These are phyloP conservation scores for Cerceris rybyensis DNA, from an alignment of 2,888 invertebrate species.

Conservation along the genomic window DNA sequence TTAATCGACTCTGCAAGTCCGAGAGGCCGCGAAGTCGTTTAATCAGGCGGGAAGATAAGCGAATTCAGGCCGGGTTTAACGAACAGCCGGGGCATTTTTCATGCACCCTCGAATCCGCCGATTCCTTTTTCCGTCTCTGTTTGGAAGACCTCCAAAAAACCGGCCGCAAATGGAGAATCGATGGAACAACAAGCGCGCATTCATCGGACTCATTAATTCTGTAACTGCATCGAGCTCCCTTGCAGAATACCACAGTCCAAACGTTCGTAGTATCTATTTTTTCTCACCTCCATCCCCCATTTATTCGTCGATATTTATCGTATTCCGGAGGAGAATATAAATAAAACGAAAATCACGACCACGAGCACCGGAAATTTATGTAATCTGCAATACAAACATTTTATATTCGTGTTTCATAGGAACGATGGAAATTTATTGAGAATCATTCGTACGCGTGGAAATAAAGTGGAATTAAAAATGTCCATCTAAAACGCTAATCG, in stretches of 20 bases:
- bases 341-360: slow-evolving; percentile 12
- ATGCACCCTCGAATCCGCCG: slow-evolving; percentile 34
- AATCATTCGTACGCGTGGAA: too few species aligned
- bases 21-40: too few species aligned
- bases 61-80: not conserved
- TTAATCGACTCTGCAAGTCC: too few species aligned
- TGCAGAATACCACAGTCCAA: slow-evolving; percentile 4
- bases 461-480: too few species aligned
- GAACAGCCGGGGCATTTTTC: slow-evolving; percentile 28
- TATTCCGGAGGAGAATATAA: slow-evolving; percentile 34
- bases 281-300: not conserved
- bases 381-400: not conserved
- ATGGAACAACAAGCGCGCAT: slow-evolving; percentile 59
- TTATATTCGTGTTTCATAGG: not conserved
- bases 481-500: too few species aligned
- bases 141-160: slow-evolving; percentile 56
- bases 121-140: slow-evolving; percentile 29
- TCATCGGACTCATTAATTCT: slow-evolving; percentile 63
- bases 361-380: slow-evolving; percentile 15
- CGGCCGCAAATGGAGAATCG: slow-evolving; percentile 61
- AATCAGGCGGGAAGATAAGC: too few species aligned
- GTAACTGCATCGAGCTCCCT: slow-evolving; percentile 35
- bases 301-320: slow-evolving; percentile 36
- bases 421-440: slow-evolving; percentile 5
- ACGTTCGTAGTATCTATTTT: slow-evolving; percentile 20